These are phyloP conservation scores for Cydia amplana DNA, from an alignment of 1,140 invertebrate species.

Conservation along the genomic window DNA sequence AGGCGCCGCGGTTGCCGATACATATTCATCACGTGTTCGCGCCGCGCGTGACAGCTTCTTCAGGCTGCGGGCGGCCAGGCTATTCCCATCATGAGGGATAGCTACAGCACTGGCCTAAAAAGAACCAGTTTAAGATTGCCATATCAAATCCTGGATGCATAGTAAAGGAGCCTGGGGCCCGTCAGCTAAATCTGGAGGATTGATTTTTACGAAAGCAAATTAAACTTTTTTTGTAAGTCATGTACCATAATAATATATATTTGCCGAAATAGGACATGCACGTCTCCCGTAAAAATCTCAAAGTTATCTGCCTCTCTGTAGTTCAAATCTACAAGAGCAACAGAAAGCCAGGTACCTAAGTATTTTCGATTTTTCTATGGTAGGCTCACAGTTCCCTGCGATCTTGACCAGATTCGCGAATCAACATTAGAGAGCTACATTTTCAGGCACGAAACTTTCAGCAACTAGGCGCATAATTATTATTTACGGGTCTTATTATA, in stretches of 20 bases:
- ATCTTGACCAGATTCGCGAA: not conserved
- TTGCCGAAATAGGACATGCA: no score
- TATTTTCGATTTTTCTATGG: no score
- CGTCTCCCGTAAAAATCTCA: not conserved
- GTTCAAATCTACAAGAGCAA: no score
- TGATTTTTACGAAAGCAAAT: no score
- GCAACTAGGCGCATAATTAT: not conserved
- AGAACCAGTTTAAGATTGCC: not conserved
- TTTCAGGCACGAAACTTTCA: not conserved
- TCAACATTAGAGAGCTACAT: no score
- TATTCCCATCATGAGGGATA: not conserved
- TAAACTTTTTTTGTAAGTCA: no score
- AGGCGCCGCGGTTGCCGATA: slow-evolving; percentile 74
- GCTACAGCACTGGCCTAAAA: not conserved
- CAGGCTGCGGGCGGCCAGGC: slow-evolving; percentile 45
- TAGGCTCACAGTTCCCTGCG: no score
- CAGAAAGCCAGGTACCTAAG: no score
- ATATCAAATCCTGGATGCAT: not conserved
- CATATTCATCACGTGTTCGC: slow-evolving; percentile 70
- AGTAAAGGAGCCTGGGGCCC: not conserved
- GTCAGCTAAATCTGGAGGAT: no score
- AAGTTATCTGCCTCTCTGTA: not conserved
- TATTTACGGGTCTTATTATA: not conserved
- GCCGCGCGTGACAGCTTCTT: slow-evolving; percentile 74
- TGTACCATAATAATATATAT: no score